Conservation (phyloP, 2,888 invertebrate genomes). For the Chydorus sphaericus region DNA sequence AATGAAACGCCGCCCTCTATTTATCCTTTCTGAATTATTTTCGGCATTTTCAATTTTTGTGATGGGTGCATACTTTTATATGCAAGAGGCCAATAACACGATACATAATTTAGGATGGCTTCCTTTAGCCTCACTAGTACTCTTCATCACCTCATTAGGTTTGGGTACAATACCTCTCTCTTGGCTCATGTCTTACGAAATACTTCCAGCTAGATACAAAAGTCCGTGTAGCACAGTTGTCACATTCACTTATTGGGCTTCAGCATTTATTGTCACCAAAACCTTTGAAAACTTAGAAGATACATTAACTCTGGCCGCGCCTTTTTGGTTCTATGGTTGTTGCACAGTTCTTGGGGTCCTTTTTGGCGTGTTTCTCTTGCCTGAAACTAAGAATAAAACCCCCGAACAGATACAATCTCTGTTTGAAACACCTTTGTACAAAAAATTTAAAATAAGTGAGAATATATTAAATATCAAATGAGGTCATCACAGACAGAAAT, state of each 20-base stretch:
- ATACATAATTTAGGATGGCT: conserved; percentile 43
- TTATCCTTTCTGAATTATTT: conserved; percentile 56
- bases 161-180: conserved; percentile 68
- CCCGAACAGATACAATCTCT: conserved; percentile 54
- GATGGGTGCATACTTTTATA: conserved; percentile 56
- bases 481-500: too few species aligned
- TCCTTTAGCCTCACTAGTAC: conserved; percentile 52
- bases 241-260: conserved; percentile 57
- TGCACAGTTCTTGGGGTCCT: conserved; percentile 49
- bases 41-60: conserved; percentile 54
- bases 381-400: conserved; percentile 72
- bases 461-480: too few species aligned
- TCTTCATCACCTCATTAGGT: conserved; percentile 66
- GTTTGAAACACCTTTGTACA: too few species aligned
- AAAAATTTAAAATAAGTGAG: too few species aligned
- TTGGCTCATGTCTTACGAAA: conserved; percentile 68
- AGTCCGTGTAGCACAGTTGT: conserved; percentile 58
- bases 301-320: conserved; percentile 44
- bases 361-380: conserved; percentile 57
- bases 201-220: conserved; percentile 55
- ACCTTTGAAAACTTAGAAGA: conserved; percentile 36
- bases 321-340: conserved; percentile 61
- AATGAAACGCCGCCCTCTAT: conserved; percentile 59
- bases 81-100: conserved; percentile 24
- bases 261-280: conserved; percentile 42